These are phyloP conservation scores for Macroglossus sobrinus DNA, from an alignment of 2,113 vertebrate species.

Conservation along the genomic window DNA sequence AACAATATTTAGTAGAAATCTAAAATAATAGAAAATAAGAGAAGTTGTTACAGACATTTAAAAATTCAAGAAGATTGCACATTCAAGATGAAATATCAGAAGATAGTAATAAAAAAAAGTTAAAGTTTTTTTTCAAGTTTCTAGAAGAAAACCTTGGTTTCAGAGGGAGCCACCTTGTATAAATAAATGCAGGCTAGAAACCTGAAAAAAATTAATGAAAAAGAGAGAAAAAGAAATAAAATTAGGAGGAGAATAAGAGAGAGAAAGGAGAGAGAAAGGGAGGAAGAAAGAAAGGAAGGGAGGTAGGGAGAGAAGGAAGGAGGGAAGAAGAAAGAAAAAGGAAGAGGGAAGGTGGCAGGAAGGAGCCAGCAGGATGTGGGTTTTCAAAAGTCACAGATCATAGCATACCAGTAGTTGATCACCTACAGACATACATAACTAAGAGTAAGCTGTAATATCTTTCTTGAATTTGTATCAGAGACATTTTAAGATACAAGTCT, in stretches of 20 bases:
- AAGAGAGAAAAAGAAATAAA: neutral
- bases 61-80: neutral
- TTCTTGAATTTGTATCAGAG: neutral
- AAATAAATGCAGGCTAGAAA: neutral
- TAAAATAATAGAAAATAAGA: neutral
- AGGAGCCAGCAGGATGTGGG: neutral
- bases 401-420: neutral
- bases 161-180: neutral
- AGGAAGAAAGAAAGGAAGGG: fast-evolving
- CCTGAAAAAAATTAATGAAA: neutral
- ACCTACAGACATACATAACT: neutral
- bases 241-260: neutral
- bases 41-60: neutral
- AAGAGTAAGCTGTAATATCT: neutral
- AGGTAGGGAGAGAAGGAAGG: neutral
- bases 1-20: neutral
- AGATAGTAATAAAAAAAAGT: neutral
- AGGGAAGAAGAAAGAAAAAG: neutral
- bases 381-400: neutral
- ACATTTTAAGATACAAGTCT: neutral
- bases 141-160: neutral
- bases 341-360: neutral
- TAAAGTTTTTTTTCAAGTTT: neutral
- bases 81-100: neutral
- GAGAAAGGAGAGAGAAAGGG: neutral